Evolutionary conservation across 2,888 invertebrate genomes (phyloP), one percentile per base, ranked within the genome.

Genomic region (Glomeris marginata): DNA sequence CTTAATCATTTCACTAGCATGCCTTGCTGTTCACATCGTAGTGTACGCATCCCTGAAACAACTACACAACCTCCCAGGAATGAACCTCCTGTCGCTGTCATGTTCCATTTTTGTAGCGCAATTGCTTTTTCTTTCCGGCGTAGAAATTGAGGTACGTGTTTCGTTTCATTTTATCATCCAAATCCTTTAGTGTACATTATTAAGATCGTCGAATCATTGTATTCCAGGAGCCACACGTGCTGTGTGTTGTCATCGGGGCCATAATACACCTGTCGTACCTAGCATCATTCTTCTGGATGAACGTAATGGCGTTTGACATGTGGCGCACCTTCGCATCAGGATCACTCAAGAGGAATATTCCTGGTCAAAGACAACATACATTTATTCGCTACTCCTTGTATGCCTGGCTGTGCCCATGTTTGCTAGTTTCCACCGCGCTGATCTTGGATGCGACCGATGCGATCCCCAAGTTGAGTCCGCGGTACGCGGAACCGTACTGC

Each of bases 231-330:
- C 8, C 28, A 28, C 18, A 53, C 2, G 52, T 54, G 41, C 22
- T 56, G 52, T 63, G 64, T 28, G 47, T 59, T 15, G 48, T 54
- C 2, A 49, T 64, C 1, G 66, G 63, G 2, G 57, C 65, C 1
- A 37, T 59, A 2, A 61, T 67, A 47, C 70, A 71, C 54, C 71
- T 63, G 56, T 62, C 61, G 51, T 68, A 64, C 56, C 59, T 71
- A 34, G 61, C 67, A 0, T 60, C 67, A 2, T 70, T 71, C 58
- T 64, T 64, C 54, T 72, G 72, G 72, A 67, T 69, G 66, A 69
- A 65, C 54, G 62, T 68, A 6, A 65, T 71, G 63, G 66, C 69
- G 37, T 59, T 68, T 47, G 70, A 70, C 54, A 64, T 70, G 40
- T 69, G 66, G 61, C 58, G 64, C 41, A 69, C 69, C 0, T 70